These are phyloP conservation scores for Eretmochelys imbricata DNA, from an alignment of 2,113 vertebrate genomes.

Conservation along the genomic window DNA sequence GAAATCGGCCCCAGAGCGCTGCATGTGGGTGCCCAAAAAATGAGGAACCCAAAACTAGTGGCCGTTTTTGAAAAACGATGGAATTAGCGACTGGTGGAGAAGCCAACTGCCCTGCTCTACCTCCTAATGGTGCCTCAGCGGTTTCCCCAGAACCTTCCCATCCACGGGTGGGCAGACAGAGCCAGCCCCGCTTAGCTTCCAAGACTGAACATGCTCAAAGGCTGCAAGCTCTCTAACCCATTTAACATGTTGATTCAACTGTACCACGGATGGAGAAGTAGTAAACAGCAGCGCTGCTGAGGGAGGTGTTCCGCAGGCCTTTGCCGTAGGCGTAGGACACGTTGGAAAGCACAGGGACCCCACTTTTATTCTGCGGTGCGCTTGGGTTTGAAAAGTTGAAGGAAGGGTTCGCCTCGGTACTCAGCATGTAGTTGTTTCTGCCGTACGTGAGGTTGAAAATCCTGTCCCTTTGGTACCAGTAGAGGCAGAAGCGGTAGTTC, in stretches of 20 bases:
- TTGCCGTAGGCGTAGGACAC: conserved; percentile 66
- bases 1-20: background rate
- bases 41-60: background rate
- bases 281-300: background rate
- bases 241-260: background rate
- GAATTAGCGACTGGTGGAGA: background rate
- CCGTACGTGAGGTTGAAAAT: conserved; percentile 63
- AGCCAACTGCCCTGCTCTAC: background rate
- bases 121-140: background rate
- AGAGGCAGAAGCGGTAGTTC: conserved; percentile 80
- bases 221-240: background rate
- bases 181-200: background rate
- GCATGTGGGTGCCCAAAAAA: background rate
- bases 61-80: background rate
- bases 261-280: conserved; percentile 64
- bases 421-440: conserved; percentile 63
- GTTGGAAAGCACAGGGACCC: background rate
- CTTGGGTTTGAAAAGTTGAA: conserved; percentile 17
- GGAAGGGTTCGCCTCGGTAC: background rate
- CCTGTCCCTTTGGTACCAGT: conserved; percentile 62
- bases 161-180: no score
- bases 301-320: conserved; percentile 64
- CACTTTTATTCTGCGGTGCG: background rate
- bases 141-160: background rate
- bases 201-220: background rate